Percentiles rank a stretch among this genome's conserved stretches.
phyloP scores from a whole-genome alignment of 1,140 invertebrate species.

The Caenorhabditis inopinata region DNA sequence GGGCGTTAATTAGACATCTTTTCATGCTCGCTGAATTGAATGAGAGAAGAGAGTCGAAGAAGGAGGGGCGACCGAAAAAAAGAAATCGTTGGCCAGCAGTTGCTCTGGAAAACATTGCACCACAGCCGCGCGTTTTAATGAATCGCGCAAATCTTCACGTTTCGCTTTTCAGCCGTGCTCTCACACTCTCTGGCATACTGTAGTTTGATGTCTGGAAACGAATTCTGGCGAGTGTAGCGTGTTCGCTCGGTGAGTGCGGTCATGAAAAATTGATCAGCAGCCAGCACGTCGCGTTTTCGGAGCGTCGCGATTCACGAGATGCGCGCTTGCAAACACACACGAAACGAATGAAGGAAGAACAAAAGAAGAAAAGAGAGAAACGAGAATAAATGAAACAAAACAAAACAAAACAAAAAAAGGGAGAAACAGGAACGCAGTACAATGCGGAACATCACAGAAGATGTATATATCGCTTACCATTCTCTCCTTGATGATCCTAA shows the following conservation, averaged over 20 bases:
- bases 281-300: too few relatives aligned
- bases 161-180: too few relatives aligned
- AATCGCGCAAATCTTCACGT: too few relatives aligned
- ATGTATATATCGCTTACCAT: neutral
- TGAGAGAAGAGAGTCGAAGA: too few relatives aligned
- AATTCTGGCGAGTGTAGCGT: neutral
- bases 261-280: constrained; percentile 13
- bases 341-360: neutral
- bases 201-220: neutral
- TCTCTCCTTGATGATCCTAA: neutral
- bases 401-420: neutral
- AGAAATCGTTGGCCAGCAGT: neutral
- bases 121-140: too few relatives aligned
- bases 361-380: neutral
- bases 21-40: too few relatives aligned
- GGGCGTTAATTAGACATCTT: too few relatives aligned
- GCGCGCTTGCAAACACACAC: neutral
- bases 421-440: too few relatives aligned
- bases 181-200: too few relatives aligned
- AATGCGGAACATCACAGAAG: too few relatives aligned
- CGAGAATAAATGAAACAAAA: neutral
- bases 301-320: neutral
- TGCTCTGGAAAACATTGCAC: too few relatives aligned
- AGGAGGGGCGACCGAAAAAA: neutral
- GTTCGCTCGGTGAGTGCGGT: neutral